Evolutionary conservation across 2,888 invertebrate species (phyloP).

Genomic region (Liodrosophila aerea): DNA sequence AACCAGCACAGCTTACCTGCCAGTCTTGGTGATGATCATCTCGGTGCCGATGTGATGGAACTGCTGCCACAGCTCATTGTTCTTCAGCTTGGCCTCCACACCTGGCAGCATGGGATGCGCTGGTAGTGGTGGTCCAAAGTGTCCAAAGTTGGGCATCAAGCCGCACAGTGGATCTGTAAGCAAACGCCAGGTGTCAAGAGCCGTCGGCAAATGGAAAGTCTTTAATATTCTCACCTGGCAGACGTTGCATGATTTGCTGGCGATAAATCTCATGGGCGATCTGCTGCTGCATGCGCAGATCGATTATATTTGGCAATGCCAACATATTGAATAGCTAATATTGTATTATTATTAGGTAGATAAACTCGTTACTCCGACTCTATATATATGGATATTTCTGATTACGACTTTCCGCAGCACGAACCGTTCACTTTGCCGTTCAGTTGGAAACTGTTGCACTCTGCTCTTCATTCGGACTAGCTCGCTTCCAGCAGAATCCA

Average conservation of each 20-base stretch:
- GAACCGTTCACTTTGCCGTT: constrained; percentile 59
- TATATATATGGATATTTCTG: background rate
- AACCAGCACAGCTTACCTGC: constrained; percentile 84
- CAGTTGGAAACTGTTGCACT: constrained; percentile 59
- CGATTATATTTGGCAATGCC: constrained; percentile 72
- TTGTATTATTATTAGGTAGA: too few species aligned
- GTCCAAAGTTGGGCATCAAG: constrained; percentile 71
- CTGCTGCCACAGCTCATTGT: constrained; percentile 87
- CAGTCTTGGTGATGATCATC: constrained; percentile 91
- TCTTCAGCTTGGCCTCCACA: constrained; percentile 85
- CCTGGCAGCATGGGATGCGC: constrained; percentile 72
- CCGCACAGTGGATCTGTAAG: constrained; percentile 75
- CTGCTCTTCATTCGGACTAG: constrained; percentile 28
- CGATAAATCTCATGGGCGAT: constrained; percentile 81
- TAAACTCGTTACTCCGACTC: background rate
- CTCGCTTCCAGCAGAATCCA: constrained; percentile 63
- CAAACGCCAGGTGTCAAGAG: background rate
- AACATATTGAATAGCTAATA: constrained; percentile 42
- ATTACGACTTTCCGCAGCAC: constrained; percentile 3
- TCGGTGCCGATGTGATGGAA: constrained; percentile 89
- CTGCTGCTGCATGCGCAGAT: constrained; percentile 80
- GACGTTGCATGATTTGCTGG: constrained; percentile 81
- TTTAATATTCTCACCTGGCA: constrained; percentile 71
- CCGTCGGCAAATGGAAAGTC: constrained; percentile 34
- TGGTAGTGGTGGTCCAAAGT: constrained; percentile 69